Percentiles rank a stretch among this genome's conserved stretches.
phyloP scores from a whole-genome alignment of 2,888 invertebrate genomes.

The Drosophila koepferae region DNA sequence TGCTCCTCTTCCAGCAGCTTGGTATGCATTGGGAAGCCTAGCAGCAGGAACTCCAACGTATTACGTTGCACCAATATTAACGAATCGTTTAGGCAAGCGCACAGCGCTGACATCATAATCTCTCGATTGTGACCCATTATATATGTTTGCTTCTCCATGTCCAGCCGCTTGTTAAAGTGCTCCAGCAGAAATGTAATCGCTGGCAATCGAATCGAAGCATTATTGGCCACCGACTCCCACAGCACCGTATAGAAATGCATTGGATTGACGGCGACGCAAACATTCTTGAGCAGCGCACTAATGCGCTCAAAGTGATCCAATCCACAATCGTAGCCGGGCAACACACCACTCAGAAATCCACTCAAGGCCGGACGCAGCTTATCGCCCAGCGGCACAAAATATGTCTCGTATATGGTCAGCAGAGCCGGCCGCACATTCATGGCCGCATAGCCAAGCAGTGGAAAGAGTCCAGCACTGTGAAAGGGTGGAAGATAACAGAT shows the following conservation, averaged over 20 bases:
- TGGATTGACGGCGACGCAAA: constrained; percentile 91
- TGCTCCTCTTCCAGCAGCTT: constrained; percentile 89
- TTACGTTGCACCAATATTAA: constrained; percentile 94
- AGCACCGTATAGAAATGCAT: constrained; percentile 94
- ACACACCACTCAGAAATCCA: constrained; percentile 93
- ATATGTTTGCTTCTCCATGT: constrained; percentile 92
- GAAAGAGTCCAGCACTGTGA: constrained; percentile 90
- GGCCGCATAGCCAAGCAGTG: constrained; percentile 94
- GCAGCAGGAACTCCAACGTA: constrained; percentile 92
- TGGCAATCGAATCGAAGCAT: constrained; percentile 92
- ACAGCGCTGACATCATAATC: constrained; percentile 92
- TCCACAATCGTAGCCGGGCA: constrained; percentile 95
- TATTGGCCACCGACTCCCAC: constrained; percentile 94
- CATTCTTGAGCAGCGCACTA: constrained; percentile 82
- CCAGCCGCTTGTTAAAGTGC: constrained; percentile 91
- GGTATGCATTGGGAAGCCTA: constrained; percentile 94
- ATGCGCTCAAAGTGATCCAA: constrained; percentile 93
- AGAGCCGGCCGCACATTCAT: constrained; percentile 95
- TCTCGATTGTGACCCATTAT: constrained; percentile 94
- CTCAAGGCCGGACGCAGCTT: constrained; percentile 90
- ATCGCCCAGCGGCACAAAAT: constrained; percentile 93
- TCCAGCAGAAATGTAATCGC: constrained; percentile 92
- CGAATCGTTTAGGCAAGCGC: constrained; percentile 92
- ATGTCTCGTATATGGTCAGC: constrained; percentile 93
- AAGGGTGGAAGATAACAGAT: constrained; percentile 35